Percentiles rank a stretch among this genome's conserved stretches.
Conservation (phyloP, 2,888 invertebrate genomes). For the Halictus quadricinctus region DNA sequence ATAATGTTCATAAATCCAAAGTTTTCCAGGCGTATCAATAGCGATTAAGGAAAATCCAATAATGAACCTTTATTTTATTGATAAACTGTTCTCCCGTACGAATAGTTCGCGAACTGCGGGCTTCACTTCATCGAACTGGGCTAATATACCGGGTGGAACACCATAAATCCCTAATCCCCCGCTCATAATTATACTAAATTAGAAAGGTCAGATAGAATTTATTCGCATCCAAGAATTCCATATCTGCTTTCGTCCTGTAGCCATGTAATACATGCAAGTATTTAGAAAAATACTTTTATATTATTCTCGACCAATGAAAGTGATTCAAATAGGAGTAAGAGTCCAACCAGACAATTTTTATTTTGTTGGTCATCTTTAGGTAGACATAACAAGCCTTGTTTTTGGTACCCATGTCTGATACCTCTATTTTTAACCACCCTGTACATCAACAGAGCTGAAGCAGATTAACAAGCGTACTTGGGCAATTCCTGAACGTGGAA, state of each 20-base stretch:
- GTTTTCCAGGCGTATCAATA: slow-evolving; percentile 25
- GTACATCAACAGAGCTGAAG: too few species aligned
- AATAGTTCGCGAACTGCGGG: neutral
- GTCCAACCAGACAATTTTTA: too few species aligned
- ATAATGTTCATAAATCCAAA: slow-evolving; percentile 46
- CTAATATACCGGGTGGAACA: neutral
- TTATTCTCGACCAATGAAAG: too few species aligned
- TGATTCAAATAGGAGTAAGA: too few species aligned
- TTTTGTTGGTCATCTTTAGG: too few species aligned
- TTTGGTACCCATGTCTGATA: too few species aligned
- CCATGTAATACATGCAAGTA: neutral
- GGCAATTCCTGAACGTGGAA: too few species aligned
- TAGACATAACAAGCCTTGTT: too few species aligned
- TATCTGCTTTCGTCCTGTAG: neutral
- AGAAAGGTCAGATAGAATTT: neutral
- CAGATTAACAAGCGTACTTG: too few species aligned
- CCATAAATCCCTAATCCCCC: neutral
- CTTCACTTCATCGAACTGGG: neutral
- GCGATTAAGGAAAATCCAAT: slow-evolving; percentile 31
- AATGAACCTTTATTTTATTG: slow-evolving; percentile 28
- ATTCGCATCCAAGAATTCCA: neutral
- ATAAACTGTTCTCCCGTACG: neutral
- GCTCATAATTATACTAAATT: neutral
- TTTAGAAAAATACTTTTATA: too few species aligned
- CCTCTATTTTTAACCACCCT: too few species aligned